Evolutionary conservation across 2,797 vertebrate species (phyloP).

Genomic region (Myiothlypis chrysogaster): DNA sequence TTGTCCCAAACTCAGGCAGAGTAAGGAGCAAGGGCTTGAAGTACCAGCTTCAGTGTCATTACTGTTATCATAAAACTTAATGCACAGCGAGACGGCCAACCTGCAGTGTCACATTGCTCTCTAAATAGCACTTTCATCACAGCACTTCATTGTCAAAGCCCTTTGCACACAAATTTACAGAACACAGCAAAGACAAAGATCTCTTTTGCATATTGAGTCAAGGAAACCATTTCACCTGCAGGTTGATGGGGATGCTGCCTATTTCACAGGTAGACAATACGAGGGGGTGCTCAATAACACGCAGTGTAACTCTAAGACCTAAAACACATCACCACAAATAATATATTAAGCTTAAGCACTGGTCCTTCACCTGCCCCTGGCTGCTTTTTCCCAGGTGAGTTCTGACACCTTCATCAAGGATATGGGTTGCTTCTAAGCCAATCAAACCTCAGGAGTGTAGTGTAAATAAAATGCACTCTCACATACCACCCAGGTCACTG

Average conservation of each 20-base stretch:
- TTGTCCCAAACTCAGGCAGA: neutral
- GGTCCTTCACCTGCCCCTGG: neutral
- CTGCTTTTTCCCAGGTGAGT: neutral
- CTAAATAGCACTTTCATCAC: constrained; percentile 30
- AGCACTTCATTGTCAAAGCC: constrained; percentile 62
- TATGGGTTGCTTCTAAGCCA: neutral
- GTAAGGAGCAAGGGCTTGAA: neutral
- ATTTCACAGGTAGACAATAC: neutral
- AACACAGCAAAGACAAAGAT: neutral
- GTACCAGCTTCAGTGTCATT: neutral
- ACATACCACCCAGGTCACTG: neutral
- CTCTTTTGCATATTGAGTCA: constrained; percentile 26
- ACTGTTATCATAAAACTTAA: constrained; percentile 15
- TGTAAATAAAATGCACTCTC: neutral
- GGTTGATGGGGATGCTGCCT: neutral
- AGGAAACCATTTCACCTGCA: neutral
- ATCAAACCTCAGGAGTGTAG: neutral
- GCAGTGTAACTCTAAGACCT: neutral
- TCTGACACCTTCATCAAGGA: neutral
- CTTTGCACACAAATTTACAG: constrained; percentile 33
- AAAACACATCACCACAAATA: neutral
- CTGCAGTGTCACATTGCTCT: neutral
- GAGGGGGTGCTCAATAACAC: neutral
- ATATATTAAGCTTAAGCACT: neutral
- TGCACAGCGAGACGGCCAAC: constrained; percentile 22